Conservation (phyloP, 2,888 invertebrate species). For the Automeris io region DNA sequence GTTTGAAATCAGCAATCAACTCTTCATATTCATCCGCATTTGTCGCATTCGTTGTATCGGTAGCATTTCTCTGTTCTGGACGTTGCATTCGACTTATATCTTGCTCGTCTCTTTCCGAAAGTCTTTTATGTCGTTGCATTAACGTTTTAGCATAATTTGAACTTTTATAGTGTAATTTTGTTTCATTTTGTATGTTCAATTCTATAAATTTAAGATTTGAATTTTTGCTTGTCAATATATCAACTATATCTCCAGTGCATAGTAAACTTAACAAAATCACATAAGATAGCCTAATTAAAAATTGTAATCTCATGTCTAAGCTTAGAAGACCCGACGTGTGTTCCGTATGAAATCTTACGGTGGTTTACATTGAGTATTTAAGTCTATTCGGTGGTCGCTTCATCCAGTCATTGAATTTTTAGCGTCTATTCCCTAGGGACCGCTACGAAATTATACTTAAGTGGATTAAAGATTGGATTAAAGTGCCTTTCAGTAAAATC, state of each 20-base stretch:
- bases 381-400: slow-evolving; percentile 30
- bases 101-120: slow-evolving; percentile 20
- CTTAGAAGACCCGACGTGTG: slow-evolving; percentile 33
- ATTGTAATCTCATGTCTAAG: slow-evolving; percentile 37
- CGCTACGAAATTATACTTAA: slow-evolving; percentile 52
- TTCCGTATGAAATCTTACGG: slow-evolving; percentile 34
- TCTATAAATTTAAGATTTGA: neutral
- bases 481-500: slow-evolving; percentile 59
- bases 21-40: slow-evolving; percentile 31
- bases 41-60: slow-evolving; percentile 27
- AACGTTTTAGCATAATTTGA: neutral
- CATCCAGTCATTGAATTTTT: slow-evolving; percentile 33
- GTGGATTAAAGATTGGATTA: slow-evolving; percentile 72
- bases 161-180: neutral
- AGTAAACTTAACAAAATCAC: slow-evolving; percentile 32
- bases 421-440: slow-evolving; percentile 44
- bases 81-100: slow-evolving; percentile 22
- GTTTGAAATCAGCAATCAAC: slow-evolving; percentile 49
- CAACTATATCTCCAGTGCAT: slow-evolving; percentile 25
- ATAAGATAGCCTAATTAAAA: slow-evolving; percentile 28
- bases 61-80: slow-evolving; percentile 25
- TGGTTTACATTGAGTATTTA: slow-evolving; percentile 38
- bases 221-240: neutral
- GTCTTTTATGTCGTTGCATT: slow-evolving; percentile 11
- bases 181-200: slow-evolving; percentile 7